Evolutionary conservation across 2,888 invertebrate genomes (phyloP), one percentile per base, ranked within the genome.

Genomic region (Geophilus truncorum): DNA sequence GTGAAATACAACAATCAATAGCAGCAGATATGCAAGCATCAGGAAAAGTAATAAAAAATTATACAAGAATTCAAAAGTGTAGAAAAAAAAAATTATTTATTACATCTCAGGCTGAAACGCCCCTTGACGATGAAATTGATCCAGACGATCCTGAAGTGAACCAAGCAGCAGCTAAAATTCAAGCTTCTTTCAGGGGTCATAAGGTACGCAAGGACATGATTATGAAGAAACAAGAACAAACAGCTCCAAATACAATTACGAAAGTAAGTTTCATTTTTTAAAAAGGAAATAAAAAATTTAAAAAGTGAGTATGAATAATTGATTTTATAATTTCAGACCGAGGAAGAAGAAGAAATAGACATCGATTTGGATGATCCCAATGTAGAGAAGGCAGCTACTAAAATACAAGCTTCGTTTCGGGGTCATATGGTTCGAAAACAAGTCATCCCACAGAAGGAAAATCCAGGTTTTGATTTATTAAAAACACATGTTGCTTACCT

Each of bases 331-430:
- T 34, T 75, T 70, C 34, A 70, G 23, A 23, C 23, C 21, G 84
- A 85, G 18, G 82, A 84, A 62, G 85, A 95, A 86, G 93, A 95
- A 86, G 90, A 94, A 87, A 93, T 94, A 81, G 90, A 90, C 86
- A 93, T 95, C 84, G 95, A 95, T 88, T 90, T 95, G 83, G 90
- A 92, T 83, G 95, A 96, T 89, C 95, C 95, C 21, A 93, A 95
- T 84, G 89, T 95, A 85, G 85, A 90, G 89, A 83, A 84, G 15
- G 85, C 85, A 4, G 96, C 95, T 40, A 93, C 93, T 79, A 95
- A 94, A 90, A 96, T 96, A 87, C 95, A 96, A 88, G 95, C 95
- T 7, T 94, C 94, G 21, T 96, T 95, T 90, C 91, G 95, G 84
- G 95, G 95, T 81, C 95, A 95, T 88, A 92, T 94, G 91, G 92